Percentiles rank a stretch among this genome's conserved stretches.
Evolutionary conservation across 1,140 invertebrate genomes (phyloP).

Genomic region (Sminthurides bifidus): DNA sequence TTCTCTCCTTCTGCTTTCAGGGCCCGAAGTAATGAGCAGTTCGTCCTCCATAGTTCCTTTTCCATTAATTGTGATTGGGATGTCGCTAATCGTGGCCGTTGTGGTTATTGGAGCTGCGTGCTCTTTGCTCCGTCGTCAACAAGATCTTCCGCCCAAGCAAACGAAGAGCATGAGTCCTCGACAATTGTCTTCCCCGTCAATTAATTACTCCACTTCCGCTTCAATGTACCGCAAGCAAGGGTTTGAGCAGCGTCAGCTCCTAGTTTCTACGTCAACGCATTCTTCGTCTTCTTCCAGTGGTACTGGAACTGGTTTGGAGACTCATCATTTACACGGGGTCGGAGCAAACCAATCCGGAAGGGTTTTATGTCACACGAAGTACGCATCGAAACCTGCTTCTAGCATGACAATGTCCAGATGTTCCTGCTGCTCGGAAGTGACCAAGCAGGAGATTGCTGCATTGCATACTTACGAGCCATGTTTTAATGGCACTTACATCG

Average conservation of each 20-base stretch:
- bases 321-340: neutral
- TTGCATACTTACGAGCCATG: conserved; percentile 18
- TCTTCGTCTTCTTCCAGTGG: conserved; percentile 13
- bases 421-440: conserved; percentile 14
- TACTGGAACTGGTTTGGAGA: neutral
- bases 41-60: conserved; percentile 18
- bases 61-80: conserved; percentile 25
- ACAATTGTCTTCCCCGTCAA: conserved; percentile 8
- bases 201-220: conserved; percentile 8
- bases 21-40: conserved; percentile 19
- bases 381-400: conserved; percentile 4
- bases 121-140: conserved; percentile 14
- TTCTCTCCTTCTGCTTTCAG: conserved; percentile 12
- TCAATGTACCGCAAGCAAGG: conserved; percentile 9
- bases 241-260: conserved; percentile 18
- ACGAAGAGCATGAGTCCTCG: conserved; percentile 7
- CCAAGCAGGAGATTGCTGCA: conserved; percentile 5
- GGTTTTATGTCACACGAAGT: conserved; percentile 10
- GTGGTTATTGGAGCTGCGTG: conserved; percentile 24
- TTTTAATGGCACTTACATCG: conserved; percentile 14
- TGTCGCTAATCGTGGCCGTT: conserved; percentile 17
- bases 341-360: neutral
- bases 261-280: conserved; percentile 23
- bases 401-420: conserved; percentile 23
- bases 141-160: conserved; percentile 18